phyloP scores from a whole-genome alignment of 2,113 vertebrate species.

The Cyanoderma ruficeps region DNA sequence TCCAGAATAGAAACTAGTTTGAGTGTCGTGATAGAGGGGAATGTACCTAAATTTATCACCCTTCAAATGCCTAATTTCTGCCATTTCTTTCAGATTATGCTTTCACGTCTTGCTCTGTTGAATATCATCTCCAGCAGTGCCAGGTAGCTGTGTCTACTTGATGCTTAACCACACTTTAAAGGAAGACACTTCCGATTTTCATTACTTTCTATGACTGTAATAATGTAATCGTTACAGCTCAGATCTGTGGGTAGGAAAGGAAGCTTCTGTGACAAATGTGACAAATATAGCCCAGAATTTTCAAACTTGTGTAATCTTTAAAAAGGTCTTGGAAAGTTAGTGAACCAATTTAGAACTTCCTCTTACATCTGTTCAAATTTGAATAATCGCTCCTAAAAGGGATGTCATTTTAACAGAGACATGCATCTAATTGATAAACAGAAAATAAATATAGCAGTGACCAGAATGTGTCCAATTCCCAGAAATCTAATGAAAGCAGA shows the following conservation, averaged over 20 bases:
- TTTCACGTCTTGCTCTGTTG: not conserved
- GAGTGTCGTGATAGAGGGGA: not conserved
- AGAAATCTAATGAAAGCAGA: not conserved
- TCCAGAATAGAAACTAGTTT: not conserved
- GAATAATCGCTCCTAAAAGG: not conserved
- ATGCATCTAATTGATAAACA: not conserved
- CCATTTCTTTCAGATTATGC: not conserved
- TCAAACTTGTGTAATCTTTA: not conserved
- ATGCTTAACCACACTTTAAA: not conserved
- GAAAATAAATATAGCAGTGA: not conserved
- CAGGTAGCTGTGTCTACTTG: rapidly evolving
- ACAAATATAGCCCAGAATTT: not conserved
- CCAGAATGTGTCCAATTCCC: not conserved
- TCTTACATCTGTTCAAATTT: not conserved
- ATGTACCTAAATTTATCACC: not conserved
- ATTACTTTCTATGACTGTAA: not conserved
- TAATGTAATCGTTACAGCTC: not conserved
- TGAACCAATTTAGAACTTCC: constrained; percentile 12
- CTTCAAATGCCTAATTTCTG: not conserved
- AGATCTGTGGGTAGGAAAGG: not conserved
- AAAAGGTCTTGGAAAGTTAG: constrained; percentile 14
- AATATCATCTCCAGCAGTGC: not conserved
- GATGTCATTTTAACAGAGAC: not conserved
- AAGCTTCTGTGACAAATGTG: not conserved
- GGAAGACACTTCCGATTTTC: not conserved